phyloP scores from a whole-genome alignment of 2,113 vertebrate species.

The Mustela lutreola region DNA sequence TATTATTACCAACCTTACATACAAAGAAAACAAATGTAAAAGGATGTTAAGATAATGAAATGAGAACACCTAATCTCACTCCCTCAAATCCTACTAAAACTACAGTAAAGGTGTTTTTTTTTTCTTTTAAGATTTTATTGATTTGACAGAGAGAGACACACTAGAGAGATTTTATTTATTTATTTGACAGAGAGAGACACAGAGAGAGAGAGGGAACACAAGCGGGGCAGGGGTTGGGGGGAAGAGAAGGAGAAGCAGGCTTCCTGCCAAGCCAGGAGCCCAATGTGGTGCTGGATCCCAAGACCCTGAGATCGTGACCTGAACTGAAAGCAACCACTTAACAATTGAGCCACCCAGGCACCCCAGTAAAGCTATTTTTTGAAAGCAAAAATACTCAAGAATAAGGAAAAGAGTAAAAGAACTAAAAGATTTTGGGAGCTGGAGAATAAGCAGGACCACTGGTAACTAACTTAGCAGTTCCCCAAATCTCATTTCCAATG shows the following conservation, averaged over 20 bases:
- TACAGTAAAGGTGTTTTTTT: not conserved
- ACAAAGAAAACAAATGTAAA: not conserved
- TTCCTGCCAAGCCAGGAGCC: too few relatives aligned
- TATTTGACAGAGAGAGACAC: too few relatives aligned
- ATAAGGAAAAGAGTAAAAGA: slow-evolving; percentile 27
- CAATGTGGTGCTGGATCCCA: too few relatives aligned
- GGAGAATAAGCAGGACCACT: not conserved
- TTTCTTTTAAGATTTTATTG: too few relatives aligned
- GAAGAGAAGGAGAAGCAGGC: too few relatives aligned
- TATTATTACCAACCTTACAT: not conserved
- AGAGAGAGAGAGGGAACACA: too few relatives aligned
- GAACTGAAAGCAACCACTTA: too few relatives aligned
- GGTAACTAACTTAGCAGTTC: not conserved
- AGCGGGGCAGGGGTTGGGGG: too few relatives aligned
- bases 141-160: too few relatives aligned
- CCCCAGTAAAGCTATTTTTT: not conserved
- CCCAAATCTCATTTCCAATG: not conserved
- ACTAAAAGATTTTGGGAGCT: not conserved
- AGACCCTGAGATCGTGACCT: too few relatives aligned
- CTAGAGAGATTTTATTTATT: too few relatives aligned
- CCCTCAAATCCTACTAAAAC: slow-evolving; percentile 25
- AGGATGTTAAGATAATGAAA: not conserved
- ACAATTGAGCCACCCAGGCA: too few relatives aligned
- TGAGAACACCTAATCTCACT: slow-evolving; percentile 9
- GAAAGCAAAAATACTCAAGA: not conserved